Evolutionary conservation across 2,888 invertebrate genomes (phyloP).

Genomic region (Carcina quercana): DNA sequence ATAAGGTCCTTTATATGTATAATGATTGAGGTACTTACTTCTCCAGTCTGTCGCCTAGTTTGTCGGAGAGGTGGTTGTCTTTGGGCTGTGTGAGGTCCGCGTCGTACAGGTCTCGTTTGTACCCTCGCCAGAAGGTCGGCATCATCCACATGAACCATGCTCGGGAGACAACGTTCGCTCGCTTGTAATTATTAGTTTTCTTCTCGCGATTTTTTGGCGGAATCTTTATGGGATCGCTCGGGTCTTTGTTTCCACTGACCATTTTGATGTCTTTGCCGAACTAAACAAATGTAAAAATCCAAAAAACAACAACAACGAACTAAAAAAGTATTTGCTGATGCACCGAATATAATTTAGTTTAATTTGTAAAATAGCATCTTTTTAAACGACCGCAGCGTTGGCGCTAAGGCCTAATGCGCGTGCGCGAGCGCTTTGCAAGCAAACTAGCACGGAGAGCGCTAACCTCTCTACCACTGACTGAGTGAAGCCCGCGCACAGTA

Average conservation of each 20-base stretch:
- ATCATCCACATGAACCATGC: slow-evolving; percentile 71
- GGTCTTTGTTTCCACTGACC: slow-evolving; percentile 67
- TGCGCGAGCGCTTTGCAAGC: slow-evolving; percentile 46
- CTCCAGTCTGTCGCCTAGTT: slow-evolving; percentile 77
- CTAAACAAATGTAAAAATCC: slow-evolving; percentile 14
- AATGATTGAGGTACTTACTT: slow-evolving; percentile 52
- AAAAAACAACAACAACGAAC: slow-evolving; percentile 11
- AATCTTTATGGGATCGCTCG: slow-evolving; percentile 55
- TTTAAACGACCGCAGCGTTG: slow-evolving; percentile 30
- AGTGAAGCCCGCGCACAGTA: slow-evolving; percentile 36
- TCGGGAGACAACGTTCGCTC: slow-evolving; percentile 56
- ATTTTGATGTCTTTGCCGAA: slow-evolving; percentile 35
- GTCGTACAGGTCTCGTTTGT: slow-evolving; percentile 76
- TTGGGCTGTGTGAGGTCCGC: slow-evolving; percentile 82
- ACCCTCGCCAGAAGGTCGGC: slow-evolving; percentile 75
- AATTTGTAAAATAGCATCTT: slow-evolving; percentile 41
- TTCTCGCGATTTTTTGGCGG: slow-evolving; percentile 63
- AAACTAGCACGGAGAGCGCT: slow-evolving; percentile 44
- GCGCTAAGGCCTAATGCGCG: slow-evolving; percentile 37
- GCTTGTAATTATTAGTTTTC: slow-evolving; percentile 59
- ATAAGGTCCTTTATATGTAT: slow-evolving; percentile 2
- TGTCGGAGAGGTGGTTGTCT: slow-evolving; percentile 76
- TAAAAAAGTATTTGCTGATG: slow-evolving; percentile 15
- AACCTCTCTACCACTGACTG: slow-evolving; percentile 54
- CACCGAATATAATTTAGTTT: slow-evolving; percentile 25